Conservation (phyloP, 2,797 vertebrate genomes). For the Pangasius krempfi region DNA sequence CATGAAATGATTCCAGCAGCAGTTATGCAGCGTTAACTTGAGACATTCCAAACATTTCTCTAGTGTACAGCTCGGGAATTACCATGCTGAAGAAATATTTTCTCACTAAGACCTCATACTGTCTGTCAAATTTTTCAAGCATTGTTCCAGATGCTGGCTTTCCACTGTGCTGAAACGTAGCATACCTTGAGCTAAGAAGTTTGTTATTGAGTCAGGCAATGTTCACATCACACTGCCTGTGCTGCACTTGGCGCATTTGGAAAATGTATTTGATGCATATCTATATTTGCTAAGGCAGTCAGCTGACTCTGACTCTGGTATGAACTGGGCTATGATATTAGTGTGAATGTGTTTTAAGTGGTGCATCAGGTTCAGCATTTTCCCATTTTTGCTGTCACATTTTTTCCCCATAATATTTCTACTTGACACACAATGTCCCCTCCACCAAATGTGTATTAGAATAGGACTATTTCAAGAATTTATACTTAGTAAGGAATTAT, state of each 20-base stretch:
- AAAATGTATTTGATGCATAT: background rate
- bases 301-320: background rate
- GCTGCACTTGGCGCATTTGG: background rate
- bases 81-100: slow-evolving; percentile 37
- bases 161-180: slow-evolving; percentile 15
- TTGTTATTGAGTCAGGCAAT: background rate
- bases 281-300: background rate
- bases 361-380: background rate
- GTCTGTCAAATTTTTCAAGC: slow-evolving; percentile 30
- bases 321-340: background rate
- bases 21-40: slow-evolving; percentile 34
- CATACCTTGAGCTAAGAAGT: background rate
- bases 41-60: slow-evolving; percentile 37
- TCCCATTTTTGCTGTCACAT: background rate
- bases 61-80: slow-evolving; percentile 37
- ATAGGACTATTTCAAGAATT: background rate
- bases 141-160: slow-evolving; percentile 32
- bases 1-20: slow-evolving; percentile 42
- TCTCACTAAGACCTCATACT: slow-evolving; percentile 34
- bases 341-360: slow-evolving; percentile 5
- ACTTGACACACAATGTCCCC: background rate
- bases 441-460: background rate
- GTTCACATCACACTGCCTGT: background rate
- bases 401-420: background rate
- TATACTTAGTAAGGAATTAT: background rate